phyloP scores from a whole-genome alignment of 2,113 vertebrate genomes.

The Kobus ellipsiprymnus region DNA sequence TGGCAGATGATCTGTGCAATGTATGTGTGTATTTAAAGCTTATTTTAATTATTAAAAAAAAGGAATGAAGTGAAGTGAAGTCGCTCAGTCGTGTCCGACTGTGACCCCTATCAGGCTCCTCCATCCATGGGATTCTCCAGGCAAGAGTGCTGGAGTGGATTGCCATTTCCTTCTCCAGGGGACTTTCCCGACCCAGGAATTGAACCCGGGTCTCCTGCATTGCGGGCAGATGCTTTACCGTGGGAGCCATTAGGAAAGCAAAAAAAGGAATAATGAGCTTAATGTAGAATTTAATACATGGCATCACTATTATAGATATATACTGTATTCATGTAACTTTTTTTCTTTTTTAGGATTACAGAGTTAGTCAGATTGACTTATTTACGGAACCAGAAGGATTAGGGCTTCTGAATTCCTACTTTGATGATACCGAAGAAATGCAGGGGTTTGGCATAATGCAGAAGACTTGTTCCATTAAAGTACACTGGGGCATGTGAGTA shows the following conservation, averaged over 20 bases:
- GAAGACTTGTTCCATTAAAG: constrained; percentile 92
- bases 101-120: no score
- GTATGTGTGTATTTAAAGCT: constrained; percentile 16
- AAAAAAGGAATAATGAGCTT: constrained; percentile 44
- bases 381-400: constrained; percentile 91
- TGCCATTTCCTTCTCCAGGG: no score
- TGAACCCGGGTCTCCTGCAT: no score
- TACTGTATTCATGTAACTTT: background rate
- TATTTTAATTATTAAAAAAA: constrained; percentile 31
- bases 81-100: no score
- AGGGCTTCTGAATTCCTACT: constrained; percentile 86
- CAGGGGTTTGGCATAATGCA: constrained; percentile 86
- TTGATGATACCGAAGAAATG: constrained; percentile 87
- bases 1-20: constrained; percentile 39
- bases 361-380: constrained; percentile 88
- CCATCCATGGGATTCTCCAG: no score
- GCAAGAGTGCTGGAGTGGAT: no score
- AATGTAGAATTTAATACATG: background rate
- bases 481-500: constrained; percentile 95
- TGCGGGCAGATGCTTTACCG: no score
- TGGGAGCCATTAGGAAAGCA: no score
- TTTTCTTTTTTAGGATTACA: constrained; percentile 88
- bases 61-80: no score
- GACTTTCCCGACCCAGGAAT: no score
- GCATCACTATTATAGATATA: background rate